These are phyloP conservation scores for Eupsittula cactorum DNA, from an alignment of 2,113 vertebrate genomes.

Conservation along the genomic window DNA sequence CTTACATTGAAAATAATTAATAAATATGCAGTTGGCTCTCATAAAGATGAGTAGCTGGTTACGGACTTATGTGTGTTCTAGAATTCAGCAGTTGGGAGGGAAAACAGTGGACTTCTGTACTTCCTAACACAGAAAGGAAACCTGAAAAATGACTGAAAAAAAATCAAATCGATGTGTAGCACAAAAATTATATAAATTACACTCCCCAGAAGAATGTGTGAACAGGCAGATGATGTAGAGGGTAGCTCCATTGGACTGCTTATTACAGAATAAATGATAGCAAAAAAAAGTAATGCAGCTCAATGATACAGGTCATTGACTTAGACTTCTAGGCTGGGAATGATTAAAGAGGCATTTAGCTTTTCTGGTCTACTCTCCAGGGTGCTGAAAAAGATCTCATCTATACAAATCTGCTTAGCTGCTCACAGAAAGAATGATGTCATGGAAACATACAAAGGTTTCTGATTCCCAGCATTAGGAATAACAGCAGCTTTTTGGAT, in stretches of 20 bases:
- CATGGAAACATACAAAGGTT: background rate
- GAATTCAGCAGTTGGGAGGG: background rate
- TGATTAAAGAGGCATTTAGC: slow-evolving; percentile 33
- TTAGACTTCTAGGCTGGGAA: slow-evolving; percentile 20
- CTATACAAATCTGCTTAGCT: slow-evolving; percentile 47
- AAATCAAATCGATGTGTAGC: background rate
- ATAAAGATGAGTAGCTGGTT: background rate
- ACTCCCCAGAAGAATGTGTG: background rate
- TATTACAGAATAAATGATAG: slow-evolving; percentile 46
- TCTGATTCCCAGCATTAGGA: background rate
- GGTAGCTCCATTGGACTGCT: background rate
- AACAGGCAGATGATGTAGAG: slow-evolving; percentile 6
- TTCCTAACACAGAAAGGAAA: background rate
- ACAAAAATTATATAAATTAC: slow-evolving; percentile 4
- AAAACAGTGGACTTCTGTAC: background rate
- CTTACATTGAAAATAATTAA: background rate
- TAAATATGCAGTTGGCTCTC: background rate
- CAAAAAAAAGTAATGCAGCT: slow-evolving; percentile 24
- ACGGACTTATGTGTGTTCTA: background rate
- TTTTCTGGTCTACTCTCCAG: background rate
- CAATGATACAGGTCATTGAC: slow-evolving; percentile 32
- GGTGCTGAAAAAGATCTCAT: slow-evolving; percentile 28
- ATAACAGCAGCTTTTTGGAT: background rate
- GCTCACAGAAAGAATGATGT: background rate
- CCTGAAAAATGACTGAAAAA: background rate